Conservation (phyloP, 2,888 invertebrate genomes). For the Sclerodermus sp. region DNA sequence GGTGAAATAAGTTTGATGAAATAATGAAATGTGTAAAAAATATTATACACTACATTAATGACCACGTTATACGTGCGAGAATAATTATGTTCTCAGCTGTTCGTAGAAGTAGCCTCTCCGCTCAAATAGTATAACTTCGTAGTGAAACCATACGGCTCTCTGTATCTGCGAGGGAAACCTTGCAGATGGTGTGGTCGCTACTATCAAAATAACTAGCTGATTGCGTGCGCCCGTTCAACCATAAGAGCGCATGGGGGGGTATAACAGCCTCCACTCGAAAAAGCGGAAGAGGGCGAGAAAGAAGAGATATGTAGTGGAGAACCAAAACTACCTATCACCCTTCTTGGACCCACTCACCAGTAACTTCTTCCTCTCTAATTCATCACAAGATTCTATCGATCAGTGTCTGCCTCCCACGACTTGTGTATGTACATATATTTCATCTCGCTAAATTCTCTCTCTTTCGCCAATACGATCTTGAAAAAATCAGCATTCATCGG, state of each 20-base stretch:
- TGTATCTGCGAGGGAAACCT: slow-evolving; percentile 20
- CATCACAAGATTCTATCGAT: slow-evolving; percentile 9
- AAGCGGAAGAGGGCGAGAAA: neutral
- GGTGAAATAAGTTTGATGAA: neutral
- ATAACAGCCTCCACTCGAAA: slow-evolving; percentile 1
- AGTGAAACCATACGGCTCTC: slow-evolving; percentile 15
- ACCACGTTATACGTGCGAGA: too few species aligned
- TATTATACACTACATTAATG: too few species aligned
- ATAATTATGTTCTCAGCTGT: too few species aligned
- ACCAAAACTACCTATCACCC: slow-evolving; percentile 9
- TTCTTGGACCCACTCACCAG: slow-evolving; percentile 10
- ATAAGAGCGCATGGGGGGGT: slow-evolving; percentile 7
- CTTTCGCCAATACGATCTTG: too few species aligned
- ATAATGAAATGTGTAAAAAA: neutral
- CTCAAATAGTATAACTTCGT: too few species aligned
- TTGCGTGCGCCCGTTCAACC: slow-evolving; percentile 26
- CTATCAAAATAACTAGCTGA: slow-evolving; percentile 36
- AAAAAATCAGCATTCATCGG: too few species aligned
- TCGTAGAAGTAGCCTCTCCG: too few species aligned
- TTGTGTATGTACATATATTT: too few species aligned
- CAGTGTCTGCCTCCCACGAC: slow-evolving; percentile 2
- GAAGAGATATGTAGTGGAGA: neutral
- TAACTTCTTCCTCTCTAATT: slow-evolving; percentile 11
- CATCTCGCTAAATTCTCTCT: too few species aligned
- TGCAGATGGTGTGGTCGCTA: slow-evolving; percentile 23